A percentile compares a stretch with the other conserved stretches of the same genome.
These are phyloP conservation scores for Bellardia pandia DNA, from an alignment of 2,888 invertebrate species.

Conservation along the genomic window DNA sequence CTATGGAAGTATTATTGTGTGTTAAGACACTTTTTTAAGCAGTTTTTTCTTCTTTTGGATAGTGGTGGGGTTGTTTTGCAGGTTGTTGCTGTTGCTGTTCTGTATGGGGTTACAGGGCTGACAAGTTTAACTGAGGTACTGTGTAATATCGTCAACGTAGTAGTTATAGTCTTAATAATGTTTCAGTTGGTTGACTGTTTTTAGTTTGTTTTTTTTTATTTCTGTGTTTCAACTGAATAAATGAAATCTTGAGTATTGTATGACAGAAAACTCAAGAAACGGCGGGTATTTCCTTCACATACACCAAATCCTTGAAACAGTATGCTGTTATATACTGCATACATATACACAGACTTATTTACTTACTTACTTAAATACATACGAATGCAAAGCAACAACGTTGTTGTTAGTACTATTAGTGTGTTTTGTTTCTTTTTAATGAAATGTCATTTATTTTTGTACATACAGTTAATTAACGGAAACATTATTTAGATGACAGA, in stretches of 20 bases:
- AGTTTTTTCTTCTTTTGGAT: slow-evolving; percentile 12
- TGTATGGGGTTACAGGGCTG: slow-evolving; percentile 25
- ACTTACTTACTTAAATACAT: background rate
- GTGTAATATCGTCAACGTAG: slow-evolving; percentile 24
- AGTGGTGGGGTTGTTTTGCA: slow-evolving; percentile 54
- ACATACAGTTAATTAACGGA: slow-evolving; percentile 45
- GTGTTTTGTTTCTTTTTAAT: background rate
- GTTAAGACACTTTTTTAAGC: slow-evolving; percentile 38
- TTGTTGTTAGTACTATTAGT: background rate
- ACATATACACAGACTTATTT: background rate
- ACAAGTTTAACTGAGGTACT: slow-evolving; percentile 42
- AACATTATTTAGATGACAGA: slow-evolving; percentile 18
- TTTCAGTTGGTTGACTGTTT: background rate
- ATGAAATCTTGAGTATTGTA: slow-evolving; percentile 56
- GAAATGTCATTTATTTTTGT: slow-evolving; percentile 40
- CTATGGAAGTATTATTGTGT: slow-evolving; percentile 1
- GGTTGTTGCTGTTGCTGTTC: slow-evolving; percentile 23
- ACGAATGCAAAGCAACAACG: background rate
- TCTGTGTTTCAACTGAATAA: slow-evolving; percentile 45
- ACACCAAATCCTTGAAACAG: slow-evolving; percentile 69
- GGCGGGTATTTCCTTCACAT: slow-evolving; percentile 60
- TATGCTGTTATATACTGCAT: slow-evolving; percentile 47
- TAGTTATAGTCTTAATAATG: slow-evolving; percentile 31
- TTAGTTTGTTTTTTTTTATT: background rate
- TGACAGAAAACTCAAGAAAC: slow-evolving; percentile 55